phyloP scores from a whole-genome alignment of 2,888 invertebrate species.

The Rotaria sp. region DNA sequence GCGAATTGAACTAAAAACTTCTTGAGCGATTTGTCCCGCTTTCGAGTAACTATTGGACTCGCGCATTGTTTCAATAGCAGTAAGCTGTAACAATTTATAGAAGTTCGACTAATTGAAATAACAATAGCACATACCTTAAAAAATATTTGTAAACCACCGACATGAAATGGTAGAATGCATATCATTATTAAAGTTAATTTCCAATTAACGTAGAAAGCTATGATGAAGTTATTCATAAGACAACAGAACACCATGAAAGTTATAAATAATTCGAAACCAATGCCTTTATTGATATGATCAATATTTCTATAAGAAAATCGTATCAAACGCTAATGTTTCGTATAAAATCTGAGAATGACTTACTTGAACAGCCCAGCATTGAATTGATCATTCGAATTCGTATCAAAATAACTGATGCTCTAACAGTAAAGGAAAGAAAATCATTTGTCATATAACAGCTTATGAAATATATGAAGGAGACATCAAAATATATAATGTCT shows the following conservation, averaged over 20 bases:
- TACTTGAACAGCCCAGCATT: not conserved
- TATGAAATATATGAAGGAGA: too few species aligned
- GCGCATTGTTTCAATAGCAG: not conserved
- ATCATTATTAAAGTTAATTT: not conserved
- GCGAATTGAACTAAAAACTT: constrained; percentile 34
- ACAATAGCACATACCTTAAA: not conserved
- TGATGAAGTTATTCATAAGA: not conserved
- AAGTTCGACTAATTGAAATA: too few species aligned
- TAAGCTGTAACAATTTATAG: not conserved
- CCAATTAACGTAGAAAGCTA: not conserved
- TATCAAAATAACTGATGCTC: not conserved
- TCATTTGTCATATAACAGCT: too few species aligned
- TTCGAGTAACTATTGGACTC: constrained; percentile 34
- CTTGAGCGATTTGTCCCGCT: constrained; percentile 37
- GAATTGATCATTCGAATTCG: not conserved
- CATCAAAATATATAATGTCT: too few species aligned
- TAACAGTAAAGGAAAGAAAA: not conserved
- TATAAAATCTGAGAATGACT: not conserved
- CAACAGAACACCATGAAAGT: too few species aligned
- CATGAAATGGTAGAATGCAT: not conserved
- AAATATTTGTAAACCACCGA: not conserved
- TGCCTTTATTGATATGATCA: not conserved
- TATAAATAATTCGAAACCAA: not conserved
- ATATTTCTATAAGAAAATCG: not conserved
- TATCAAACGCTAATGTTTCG: not conserved